Evolutionary conservation across 2,797 vertebrate genomes (phyloP).

Genomic region (Benthosema pterotum): DNA sequence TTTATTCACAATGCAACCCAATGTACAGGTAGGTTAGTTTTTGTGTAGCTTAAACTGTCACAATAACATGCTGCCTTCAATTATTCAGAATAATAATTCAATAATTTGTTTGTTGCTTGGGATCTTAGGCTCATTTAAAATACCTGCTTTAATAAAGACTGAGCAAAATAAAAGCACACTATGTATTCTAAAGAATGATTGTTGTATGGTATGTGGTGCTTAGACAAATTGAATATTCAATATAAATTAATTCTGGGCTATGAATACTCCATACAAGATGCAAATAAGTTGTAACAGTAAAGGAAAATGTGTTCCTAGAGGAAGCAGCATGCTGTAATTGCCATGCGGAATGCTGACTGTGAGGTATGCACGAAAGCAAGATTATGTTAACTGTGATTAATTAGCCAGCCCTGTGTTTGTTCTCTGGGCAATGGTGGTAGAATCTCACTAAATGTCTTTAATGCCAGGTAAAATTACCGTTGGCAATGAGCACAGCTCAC

Average conservation of each 20-base stretch:
- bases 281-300: slow-evolving; percentile 66
- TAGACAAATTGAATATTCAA: slow-evolving; percentile 55
- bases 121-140: slow-evolving; percentile 20
- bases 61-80: neutral
- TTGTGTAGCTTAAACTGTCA: neutral
- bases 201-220: slow-evolving; percentile 41
- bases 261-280: slow-evolving; percentile 61
- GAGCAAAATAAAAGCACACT: slow-evolving; percentile 32
- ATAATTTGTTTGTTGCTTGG: neutral
- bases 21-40: neutral
- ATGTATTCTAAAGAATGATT: slow-evolving; percentile 25
- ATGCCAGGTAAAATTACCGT: slow-evolving; percentile 76
- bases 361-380: slow-evolving; percentile 61
- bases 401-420: slow-evolving; percentile 74
- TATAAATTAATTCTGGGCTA: slow-evolving; percentile 64
- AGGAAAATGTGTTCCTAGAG: slow-evolving; percentile 57
- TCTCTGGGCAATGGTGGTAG: slow-evolving; percentile 75
- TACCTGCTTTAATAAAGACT: slow-evolving; percentile 1
- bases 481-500: slow-evolving; percentile 73
- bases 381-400: slow-evolving; percentile 81
- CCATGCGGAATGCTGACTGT: slow-evolving; percentile 77
- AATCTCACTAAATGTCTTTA: slow-evolving; percentile 78
- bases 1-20: neutral
- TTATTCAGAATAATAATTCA: neutral
- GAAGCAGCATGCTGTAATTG: slow-evolving; percentile 70